These are phyloP conservation scores for Mimas tiliae DNA, from an alignment of 2,888 invertebrate species.

Conservation along the genomic window DNA sequence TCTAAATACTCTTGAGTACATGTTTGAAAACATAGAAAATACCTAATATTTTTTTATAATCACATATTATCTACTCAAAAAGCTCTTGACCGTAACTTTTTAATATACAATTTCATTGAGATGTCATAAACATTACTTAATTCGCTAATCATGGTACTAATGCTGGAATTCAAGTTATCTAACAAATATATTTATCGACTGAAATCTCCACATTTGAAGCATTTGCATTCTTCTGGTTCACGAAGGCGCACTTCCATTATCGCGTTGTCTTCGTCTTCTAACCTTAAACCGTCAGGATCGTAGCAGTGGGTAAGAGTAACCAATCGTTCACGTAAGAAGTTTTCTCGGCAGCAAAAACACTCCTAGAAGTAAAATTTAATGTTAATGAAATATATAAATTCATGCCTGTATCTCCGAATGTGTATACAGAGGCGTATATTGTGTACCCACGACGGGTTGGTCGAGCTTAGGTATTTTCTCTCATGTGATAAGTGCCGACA, in stretches of 20 bases:
- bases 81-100: constrained; percentile 40
- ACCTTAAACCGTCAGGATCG: constrained; percentile 92
- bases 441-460: too few species aligned
- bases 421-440: too few species aligned
- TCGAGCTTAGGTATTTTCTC: too few species aligned
- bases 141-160: not conserved
- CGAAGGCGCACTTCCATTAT: constrained; percentile 92
- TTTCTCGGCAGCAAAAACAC: constrained; percentile 96
- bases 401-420: too few species aligned
- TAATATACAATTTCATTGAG: not conserved
- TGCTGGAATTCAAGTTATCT: not conserved
- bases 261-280: constrained; percentile 88
- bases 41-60: not conserved
- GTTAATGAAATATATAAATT: not conserved
- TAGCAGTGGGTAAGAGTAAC: constrained; percentile 94
- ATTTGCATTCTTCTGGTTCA: constrained; percentile 95
- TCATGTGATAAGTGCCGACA: too few species aligned
- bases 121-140: not conserved
- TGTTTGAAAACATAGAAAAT: not conserved
- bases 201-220: constrained; percentile 94
- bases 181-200: constrained; percentile 83
- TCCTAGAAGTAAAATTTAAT: constrained; percentile 84
- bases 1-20: not conserved
- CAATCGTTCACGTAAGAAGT: constrained; percentile 91
- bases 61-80: constrained; percentile 25